Evolutionary conservation across 92 coral and sea anemone genomes (phyloP).

Genomic region (Palythoa heliodiscus): DNA sequence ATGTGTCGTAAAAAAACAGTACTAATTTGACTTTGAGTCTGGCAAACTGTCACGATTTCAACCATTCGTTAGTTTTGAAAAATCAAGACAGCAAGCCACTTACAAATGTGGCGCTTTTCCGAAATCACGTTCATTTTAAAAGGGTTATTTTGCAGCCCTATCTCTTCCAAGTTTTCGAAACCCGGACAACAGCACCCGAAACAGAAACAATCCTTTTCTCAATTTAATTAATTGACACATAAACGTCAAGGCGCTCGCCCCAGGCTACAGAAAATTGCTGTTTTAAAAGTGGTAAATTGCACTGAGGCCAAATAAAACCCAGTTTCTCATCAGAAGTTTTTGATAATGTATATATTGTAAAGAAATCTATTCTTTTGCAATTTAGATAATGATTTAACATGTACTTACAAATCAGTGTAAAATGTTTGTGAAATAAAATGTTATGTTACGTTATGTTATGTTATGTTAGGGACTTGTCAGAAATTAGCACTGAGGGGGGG

Average conservation of each 20-base stretch:
- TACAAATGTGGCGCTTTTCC: not conserved
- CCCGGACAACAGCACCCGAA: slow-evolving; percentile 1
- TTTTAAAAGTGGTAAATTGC: no score
- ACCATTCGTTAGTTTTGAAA: not conserved
- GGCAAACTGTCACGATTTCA: slow-evolving; percentile 8
- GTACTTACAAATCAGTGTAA: no score
- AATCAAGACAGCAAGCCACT: not conserved
- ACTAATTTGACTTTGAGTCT: not conserved
- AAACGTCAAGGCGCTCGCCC: slow-evolving; percentile 4
- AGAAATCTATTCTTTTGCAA: no score
- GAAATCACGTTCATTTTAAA: not conserved
- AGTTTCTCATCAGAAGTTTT: no score
- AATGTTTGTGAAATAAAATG: no score
- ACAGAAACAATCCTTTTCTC: not conserved
- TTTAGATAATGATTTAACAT: no score
- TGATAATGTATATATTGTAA: no score
- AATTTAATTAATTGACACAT: not conserved
- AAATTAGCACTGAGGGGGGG: no score
- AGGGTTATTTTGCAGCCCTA: not conserved
- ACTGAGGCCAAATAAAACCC: no score
- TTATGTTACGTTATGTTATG: no score
- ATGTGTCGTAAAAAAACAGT: not conserved
- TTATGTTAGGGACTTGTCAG: no score
- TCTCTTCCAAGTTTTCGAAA: not conserved
- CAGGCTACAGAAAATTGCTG: not conserved